phyloP scores from a whole-genome alignment of 2,113 vertebrate species.

The Phrynocephalus versicolor region DNA sequence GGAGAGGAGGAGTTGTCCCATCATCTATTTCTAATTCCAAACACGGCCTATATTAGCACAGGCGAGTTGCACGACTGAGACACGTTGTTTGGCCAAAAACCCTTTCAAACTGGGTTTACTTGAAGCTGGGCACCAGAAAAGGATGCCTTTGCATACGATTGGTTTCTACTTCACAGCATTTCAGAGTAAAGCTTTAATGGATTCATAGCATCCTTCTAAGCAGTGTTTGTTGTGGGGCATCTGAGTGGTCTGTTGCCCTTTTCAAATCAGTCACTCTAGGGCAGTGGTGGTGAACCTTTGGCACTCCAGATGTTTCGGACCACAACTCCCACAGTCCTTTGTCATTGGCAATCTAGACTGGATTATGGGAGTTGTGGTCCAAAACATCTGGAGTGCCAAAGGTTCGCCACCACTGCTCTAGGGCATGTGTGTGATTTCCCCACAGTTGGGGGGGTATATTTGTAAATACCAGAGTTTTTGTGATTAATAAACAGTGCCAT shows the following conservation, averaged over 20 bases:
- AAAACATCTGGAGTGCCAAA: too few species aligned
- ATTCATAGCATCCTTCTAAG: neutral
- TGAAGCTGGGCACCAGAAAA: neutral
- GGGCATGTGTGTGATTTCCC: neutral
- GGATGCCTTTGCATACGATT: neutral
- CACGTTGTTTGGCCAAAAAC: neutral
- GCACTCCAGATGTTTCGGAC: too few species aligned
- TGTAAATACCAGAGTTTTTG: neutral
- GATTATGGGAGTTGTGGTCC: too few species aligned
- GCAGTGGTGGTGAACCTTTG: too few species aligned
- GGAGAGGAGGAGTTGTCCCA: too few species aligned
- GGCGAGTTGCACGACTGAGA: neutral
- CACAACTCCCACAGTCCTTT: too few species aligned
- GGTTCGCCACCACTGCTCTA: too few species aligned
- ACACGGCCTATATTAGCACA: neutral
- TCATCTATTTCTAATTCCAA: neutral
- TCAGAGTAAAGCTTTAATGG: neutral
- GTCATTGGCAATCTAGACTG: too few species aligned
- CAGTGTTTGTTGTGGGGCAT: neutral
- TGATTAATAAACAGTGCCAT: too few species aligned
- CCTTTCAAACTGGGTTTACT: neutral
- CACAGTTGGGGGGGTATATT: neutral
- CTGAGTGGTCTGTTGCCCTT: too few species aligned
- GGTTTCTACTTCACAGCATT: neutral
- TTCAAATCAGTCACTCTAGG: neutral